Base-by-base conservation (phyloP, 2,113 vertebrate genomes). In the Malaclemys terrapin region DNA sequence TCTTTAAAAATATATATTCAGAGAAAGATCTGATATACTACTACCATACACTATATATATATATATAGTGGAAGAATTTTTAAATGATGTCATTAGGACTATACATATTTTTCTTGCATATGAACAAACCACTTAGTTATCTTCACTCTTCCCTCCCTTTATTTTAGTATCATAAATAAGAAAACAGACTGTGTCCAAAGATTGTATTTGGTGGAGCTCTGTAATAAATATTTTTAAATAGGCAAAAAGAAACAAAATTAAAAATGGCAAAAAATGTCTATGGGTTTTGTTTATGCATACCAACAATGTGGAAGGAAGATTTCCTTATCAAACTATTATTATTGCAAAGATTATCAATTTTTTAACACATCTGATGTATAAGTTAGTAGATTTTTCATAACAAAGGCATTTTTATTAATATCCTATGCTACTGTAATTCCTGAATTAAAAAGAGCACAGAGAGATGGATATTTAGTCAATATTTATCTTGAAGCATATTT, bases 1-100 rank as follows among this genome's bases (percentile, higher is more conserved):
- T 96, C 91, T 95, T 92, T 85, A 95, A 96, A 96, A 97, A 92
- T 92, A 95, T 53, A 95, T 83, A 93, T 93, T 57, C 81, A 56
- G 50, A 52, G 82, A 92, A 69, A 80, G 93, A 96, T 91, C 92
- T 89, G 88, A 96, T 93, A 94, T 65, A 88, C 31, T 42, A 56
- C 17, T 72, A 38, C n/a, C 9, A 38, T 29, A 29, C 57, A 29
- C 27, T 14, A 12, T 62, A 12, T 84, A 27, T 42, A 42, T 62
- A 27, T 84, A 96, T 93, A 96, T 83, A 16, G 2, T 76, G 84
- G 20, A 96, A 88, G 89, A 95, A 25, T 82, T 90, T 93, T 93
- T 62, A 45, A 62, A 81, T 80, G 7, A 50, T 80, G 69, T 31
- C 84, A 82, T 62, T 83, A 59, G n/a, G 76, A 94, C 82, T 0